Base-by-base conservation (phyloP, 2,888 invertebrate species). In the Anthrax anthrax region DNA sequence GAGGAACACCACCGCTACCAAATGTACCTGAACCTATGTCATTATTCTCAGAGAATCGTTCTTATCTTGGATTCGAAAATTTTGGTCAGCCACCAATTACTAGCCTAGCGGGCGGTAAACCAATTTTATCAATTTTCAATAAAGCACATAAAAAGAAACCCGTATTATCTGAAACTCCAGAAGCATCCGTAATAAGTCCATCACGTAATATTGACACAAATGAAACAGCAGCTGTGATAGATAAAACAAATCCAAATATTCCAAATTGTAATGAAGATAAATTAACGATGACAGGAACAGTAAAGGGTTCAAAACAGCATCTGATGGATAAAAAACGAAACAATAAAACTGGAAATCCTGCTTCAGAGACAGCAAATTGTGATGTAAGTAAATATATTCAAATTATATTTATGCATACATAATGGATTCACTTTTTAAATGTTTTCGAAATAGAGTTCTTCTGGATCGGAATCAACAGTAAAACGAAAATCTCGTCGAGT, bases 11-110 rank as follows among this genome's bases (percentile, higher is more conserved):
- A 23, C 67, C 66, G 3, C 63, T 65, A 12, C 65, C 66, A 6
- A 56, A 60, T 44, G 55, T 68, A 54, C 67, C 68, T 29, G 63
- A 62, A 52, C 61, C 68, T 6, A 68, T 67, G 68, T 56, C 58
- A 17, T 62, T 67, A 17, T 67, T 67, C 53, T 67, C 67, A 3
- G 59, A 60, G n/a, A 65, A 64, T 52, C 59, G 66, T 45, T 59
- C 58, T 42, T 67, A 68, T 46, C 55, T 66, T 47, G 64, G 65
- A n/a, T 64, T 65, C 46, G 67, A 67, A 43, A 57, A 59, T 50
- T 44, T 63, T 8, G 62, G 58, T 39, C 57, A 60, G 45, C 19
- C 29, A 37, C 34, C 39, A 4, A 55, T 50, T 10, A 50, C 17
- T 18, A 17, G 37, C 42, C 17, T 39, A 18, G 38, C 42, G 27